Percentiles rank a stretch among this genome's conserved stretches.
These are phyloP conservation scores for Rhizomys pruinosus DNA, from an alignment of 2,113 vertebrate genomes.

Conservation along the genomic window DNA sequence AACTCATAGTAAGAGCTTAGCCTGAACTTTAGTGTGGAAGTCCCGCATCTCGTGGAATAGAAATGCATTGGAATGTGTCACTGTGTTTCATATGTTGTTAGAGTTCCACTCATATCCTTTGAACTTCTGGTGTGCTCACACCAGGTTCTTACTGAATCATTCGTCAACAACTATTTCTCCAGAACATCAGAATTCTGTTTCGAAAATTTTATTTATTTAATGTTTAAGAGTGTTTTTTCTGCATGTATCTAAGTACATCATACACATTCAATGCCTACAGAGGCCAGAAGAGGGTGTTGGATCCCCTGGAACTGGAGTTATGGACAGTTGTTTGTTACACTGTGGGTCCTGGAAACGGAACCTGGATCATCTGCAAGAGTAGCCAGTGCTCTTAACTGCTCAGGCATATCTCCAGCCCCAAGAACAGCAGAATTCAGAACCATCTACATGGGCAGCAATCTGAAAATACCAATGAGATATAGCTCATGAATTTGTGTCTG, in stretches of 20 bases:
- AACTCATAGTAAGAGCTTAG: constrained; percentile 5
- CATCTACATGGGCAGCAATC: not conserved
- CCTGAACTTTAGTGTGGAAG: constrained; percentile 13
- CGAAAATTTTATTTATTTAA: too few relatives aligned
- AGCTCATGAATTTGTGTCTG: not conserved
- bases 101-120: not conserved
- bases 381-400: too few relatives aligned
- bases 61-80: constrained; percentile 25
- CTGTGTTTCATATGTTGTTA: not conserved
- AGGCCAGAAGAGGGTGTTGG: too few relatives aligned
- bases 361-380: too few relatives aligned
- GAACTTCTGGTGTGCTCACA: not conserved
- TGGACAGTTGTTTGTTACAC: too few relatives aligned
- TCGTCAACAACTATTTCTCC: not conserved
- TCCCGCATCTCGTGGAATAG: not conserved
- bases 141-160: not conserved
- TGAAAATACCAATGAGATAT: constrained; percentile 9
- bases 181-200: not conserved
- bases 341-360: too few relatives aligned
- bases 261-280: too few relatives aligned
- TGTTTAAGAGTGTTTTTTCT: too few relatives aligned
- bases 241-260: too few relatives aligned
- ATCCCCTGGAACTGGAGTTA: too few relatives aligned
- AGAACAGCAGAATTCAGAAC: not conserved
- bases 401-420: too few relatives aligned